Evolutionary conservation across 2,888 invertebrate genomes (phyloP).

Genomic region (Entomobrya proxima): DNA sequence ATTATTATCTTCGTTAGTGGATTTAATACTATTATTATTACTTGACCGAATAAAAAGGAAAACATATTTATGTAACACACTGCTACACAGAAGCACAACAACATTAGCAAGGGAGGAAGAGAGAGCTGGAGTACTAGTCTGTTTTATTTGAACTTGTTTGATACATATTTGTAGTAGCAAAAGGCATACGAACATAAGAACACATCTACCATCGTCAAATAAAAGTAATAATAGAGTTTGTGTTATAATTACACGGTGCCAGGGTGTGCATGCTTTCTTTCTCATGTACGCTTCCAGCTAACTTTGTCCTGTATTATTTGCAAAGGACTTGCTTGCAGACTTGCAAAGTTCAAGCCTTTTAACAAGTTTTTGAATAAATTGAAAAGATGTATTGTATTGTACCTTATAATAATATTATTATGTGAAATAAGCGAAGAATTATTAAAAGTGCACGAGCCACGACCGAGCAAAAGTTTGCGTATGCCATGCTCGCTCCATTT

Average conservation of each 20-base stretch:
- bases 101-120: neutral
- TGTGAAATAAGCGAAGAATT: constrained; percentile 12
- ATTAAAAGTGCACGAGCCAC: constrained; percentile 23
- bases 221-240: neutral
- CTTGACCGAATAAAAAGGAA: neutral
- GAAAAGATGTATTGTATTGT: constrained; percentile 33
- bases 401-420: neutral
- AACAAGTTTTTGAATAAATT: constrained; percentile 35
- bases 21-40: constrained; percentile 20
- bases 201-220: neutral
- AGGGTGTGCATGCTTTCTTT: neutral
- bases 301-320: neutral
- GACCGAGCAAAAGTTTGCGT: neutral
- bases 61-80: neutral
- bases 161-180: too few relatives aligned
- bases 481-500: neutral
- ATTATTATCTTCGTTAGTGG: constrained; percentile 22
- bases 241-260: neutral
- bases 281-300: neutral
- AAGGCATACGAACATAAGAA: neutral
- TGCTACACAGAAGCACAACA: neutral
- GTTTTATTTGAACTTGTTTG: neutral
- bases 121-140: too few relatives aligned
- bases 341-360: neutral
- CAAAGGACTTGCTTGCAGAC: neutral